phyloP scores from a whole-genome alignment of 2,888 invertebrate genomes.

The Baronia brevicornis region DNA sequence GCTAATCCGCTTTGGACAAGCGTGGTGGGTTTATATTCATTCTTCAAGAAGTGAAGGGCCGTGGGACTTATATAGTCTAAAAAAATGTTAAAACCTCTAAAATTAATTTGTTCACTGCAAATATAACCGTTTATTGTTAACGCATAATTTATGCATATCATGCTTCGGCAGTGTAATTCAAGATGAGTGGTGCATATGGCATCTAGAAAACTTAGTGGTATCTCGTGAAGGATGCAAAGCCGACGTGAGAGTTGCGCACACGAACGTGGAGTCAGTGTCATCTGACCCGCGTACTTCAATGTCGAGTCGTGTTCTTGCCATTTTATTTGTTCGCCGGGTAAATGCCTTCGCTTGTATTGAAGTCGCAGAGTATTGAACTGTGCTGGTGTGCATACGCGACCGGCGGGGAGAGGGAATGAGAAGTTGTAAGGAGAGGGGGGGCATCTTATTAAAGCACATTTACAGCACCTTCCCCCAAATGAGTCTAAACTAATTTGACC shows the following conservation, averaged over 20 bases:
- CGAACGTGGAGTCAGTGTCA: conserved; percentile 32
- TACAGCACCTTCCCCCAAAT: conserved; percentile 5
- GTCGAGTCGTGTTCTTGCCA: conserved; percentile 36
- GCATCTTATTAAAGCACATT: conserved; percentile 11
- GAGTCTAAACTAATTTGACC: too few relatives aligned
- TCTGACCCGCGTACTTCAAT: conserved; percentile 43
- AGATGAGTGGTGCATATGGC: too few relatives aligned
- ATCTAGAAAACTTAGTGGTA: too few relatives aligned
- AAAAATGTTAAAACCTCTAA: too few relatives aligned
- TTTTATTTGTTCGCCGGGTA: conserved; percentile 37
- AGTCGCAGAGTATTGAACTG: conserved; percentile 38
- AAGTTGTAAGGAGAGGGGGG: background rate
- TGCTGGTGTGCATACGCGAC: conserved; percentile 18
- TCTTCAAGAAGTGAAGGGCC: too few relatives aligned
- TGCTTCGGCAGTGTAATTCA: too few relatives aligned
- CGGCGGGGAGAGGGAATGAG: conserved; percentile 10
- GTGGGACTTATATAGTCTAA: too few relatives aligned
- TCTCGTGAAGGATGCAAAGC: conserved; percentile 20
- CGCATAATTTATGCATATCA: too few relatives aligned
- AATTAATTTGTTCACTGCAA: conserved; percentile 1
- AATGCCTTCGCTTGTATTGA: conserved; percentile 30
- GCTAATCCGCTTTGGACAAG: too few relatives aligned
- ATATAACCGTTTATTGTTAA: too few relatives aligned
- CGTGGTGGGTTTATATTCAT: too few relatives aligned
- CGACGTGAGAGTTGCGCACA: conserved; percentile 25